Base-by-base conservation (phyloP, 2,797 vertebrate species). In the Knipowitschia caucasica region DNA sequence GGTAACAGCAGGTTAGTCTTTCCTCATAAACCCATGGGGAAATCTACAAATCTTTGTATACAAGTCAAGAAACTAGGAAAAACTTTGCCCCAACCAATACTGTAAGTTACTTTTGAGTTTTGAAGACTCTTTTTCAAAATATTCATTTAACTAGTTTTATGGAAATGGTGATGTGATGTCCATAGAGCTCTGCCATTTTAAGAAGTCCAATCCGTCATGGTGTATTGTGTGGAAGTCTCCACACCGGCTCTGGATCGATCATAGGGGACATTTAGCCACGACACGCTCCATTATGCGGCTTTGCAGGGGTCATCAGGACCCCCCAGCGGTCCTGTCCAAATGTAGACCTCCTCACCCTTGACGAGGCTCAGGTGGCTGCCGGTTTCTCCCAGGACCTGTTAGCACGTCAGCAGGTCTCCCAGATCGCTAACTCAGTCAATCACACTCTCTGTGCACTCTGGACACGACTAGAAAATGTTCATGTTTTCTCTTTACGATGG, bases 211-310 rank as follows among this genome's bases (percentile, higher is more conserved):
- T 17, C 43, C 26, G 15, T 11, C 44, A 29, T 12, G 26, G 20
- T 20, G 2, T 7, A 30, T 20, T 49, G 46, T 23, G n/a, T 33
- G 46, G 18, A 23, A 33, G 46, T 33, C 18, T 14, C 18, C 30
- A 7, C 29, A 21, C 15, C 26, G 12, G 10, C 29, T 11, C 11
- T 1, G 11, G 5, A 34, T 49, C 46, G 46, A 33, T 49, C 4
- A 6, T 8, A 14, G 20, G 29, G 30, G 12, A 33, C 30, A 14
- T 49, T 33, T 49, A 34, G 5, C 30, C 30, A n/a, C 1, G 46
- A 33, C 29, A 49, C 29, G 46, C 17, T 33, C 29, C 46, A 49
- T 49, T 49, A 49, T 34, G 18, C 30, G n/a, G 29, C 46, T 33
- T 21, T 30, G 34, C 3, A 6, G 17, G 17, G 29, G 46, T 49